Base-by-base conservation (phyloP, 2,113 vertebrate species). In the Pelobates fuscus region DNA sequence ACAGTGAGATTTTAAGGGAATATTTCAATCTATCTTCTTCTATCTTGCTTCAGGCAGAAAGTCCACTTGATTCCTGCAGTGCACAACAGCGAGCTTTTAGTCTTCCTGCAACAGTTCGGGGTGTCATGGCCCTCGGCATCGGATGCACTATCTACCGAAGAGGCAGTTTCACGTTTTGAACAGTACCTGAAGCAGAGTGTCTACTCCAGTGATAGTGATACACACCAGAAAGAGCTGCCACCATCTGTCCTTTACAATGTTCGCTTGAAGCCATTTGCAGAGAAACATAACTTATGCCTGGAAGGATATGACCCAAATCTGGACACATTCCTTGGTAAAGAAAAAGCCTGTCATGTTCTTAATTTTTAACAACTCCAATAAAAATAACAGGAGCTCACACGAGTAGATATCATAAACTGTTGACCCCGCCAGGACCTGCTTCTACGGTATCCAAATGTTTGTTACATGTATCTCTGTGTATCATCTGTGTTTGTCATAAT, bases 251-350 rank as follows among this genome's bases (percentile, higher is more conserved):
- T 89, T n/a, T 82, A 58, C 17, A 78, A 77, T 3, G 82, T 93
- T 64, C 80, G 89, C 78, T 71, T 98, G 78, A 95, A 90, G 77
- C 85, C 82, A 49, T 92, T 93, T 1, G 73, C 92, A 52, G 84
- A 91, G 79, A 85, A 94, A 73, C 82, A 82, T 76, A 81, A 90
- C 85, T 3, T 77, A 70, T 82, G 78, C 12, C 29, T 93, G 67
- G 85, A 83, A 71, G 95, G 94, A 80, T 98, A 96, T 0, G 96
- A 98, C 82, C 91, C 94, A 67, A 96, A 90, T 32, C 84, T 97
- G 0, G 84, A 88, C 14, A 70, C 76, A 23, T 85, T 89, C 27
- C 71, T 86, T 0, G 89, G 92, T 92, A 85, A 81, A 27, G 8
- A 7, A 3, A 2, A 37, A n/a, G n/a, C n/a, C n/a, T n/a, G n/a